Conservation (phyloP, 2,888 invertebrate genomes). For the Cosmia pyralina region DNA sequence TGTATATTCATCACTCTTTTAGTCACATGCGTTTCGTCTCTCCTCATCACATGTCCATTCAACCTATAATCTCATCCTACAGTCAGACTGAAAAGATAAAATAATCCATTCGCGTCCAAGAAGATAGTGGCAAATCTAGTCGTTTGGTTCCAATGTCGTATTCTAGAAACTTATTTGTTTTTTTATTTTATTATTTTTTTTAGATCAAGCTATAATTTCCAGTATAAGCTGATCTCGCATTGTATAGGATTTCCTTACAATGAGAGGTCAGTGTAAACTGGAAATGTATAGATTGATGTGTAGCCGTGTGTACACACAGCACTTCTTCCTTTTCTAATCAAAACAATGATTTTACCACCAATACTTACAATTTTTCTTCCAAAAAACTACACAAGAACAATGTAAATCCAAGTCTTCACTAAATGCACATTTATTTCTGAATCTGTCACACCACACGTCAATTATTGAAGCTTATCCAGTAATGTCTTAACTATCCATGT, state of each 20-base stretch:
- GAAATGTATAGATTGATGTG: too few species aligned
- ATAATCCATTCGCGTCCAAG: background rate
- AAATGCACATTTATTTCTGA: background rate
- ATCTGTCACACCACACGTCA: too few species aligned
- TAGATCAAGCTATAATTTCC: too few species aligned
- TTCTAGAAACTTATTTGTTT: conserved; percentile 7
- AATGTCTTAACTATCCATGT: background rate
- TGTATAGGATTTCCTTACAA: too few species aligned
- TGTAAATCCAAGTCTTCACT: background rate
- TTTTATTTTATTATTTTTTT: too few species aligned
- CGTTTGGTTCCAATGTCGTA: background rate
- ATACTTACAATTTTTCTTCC: conserved; percentile 11
- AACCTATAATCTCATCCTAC: too few species aligned
- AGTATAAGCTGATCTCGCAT: too few species aligned
- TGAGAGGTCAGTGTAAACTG: too few species aligned
- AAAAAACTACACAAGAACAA: background rate
- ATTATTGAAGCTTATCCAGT: background rate
- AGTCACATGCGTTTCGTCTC: too few species aligned
- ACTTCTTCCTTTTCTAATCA: background rate
- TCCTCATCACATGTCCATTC: too few species aligned
- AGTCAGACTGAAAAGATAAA: conserved; percentile 10
- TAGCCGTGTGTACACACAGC: too few species aligned
- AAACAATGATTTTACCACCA: background rate
- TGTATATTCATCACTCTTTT: too few species aligned
- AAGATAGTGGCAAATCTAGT: conserved; percentile 11